Evolutionary conservation across 2,113 vertebrate species (phyloP), one percentile per base, ranked within the genome.

Genomic region (Ptychochromis oligacanthus): DNA sequence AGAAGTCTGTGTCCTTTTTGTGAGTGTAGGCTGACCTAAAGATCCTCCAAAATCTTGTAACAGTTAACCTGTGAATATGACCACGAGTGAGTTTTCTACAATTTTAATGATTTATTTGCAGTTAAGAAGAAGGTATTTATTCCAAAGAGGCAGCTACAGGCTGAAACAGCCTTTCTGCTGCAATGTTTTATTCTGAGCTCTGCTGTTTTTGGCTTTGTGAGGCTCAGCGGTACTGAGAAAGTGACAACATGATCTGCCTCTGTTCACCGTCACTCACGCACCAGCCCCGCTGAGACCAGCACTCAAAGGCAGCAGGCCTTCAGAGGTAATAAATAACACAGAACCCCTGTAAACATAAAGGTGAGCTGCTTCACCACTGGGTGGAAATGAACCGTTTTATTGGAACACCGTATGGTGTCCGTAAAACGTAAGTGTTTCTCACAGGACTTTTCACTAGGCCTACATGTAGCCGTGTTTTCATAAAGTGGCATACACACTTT

Each of bases 351-450:
- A 82, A 94, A 90, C 87, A 91, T 90, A 90, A 93, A 95, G 86
- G 92, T 93, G 90, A 93, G 92, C 89, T 54, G 86, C 92, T 91
- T 93, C 93, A 91, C 92, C 83, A 43, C 87, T 38, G 90, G 90
- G 92, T 95, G 94, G 94, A 95, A 96, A 95, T 93, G 93, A 95
- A 89, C 87, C 94, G 14, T 96, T 95, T 95, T 95, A 95, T 95
- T 93, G 93, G 92, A 93, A 84, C 91, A 55, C 88, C 10, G 90
- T 85, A 89, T 92, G 92, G 93, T 89, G 91, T 94, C 91, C 75
- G 92, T 93, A 93, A 93, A 95, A 92, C n/a, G 79, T 77, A 86
- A 92, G 91, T 91, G 92, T 79, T 87, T 95, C 89, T 91, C 90
- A 88, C 83, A 82, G 74, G 79, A 83, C 90, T 93, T 88, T 79